phyloP scores from a whole-genome alignment of 2,797 vertebrate species.

The Scolopax rusticola region DNA sequence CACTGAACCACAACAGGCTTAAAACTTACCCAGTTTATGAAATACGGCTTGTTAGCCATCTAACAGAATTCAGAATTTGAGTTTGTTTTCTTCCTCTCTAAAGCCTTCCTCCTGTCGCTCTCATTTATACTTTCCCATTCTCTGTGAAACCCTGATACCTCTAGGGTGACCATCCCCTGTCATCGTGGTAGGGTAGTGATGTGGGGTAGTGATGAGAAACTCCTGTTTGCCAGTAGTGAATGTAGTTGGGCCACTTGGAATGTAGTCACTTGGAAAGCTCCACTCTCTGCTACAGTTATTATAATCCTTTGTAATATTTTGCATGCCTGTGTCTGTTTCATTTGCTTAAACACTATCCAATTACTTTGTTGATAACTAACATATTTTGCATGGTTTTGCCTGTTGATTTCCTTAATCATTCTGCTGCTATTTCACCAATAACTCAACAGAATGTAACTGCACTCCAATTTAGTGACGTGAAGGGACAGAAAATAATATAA shows the following conservation, averaged over 20 bases:
- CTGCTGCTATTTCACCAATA: slow-evolving; percentile 16
- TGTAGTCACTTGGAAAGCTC: slow-evolving; percentile 30
- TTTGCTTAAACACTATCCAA: not conserved
- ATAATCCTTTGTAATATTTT: slow-evolving; percentile 38
- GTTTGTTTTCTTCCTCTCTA: not conserved
- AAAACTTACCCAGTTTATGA: not conserved
- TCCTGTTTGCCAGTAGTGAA: not conserved
- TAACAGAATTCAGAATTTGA: not conserved
- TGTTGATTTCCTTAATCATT: slow-evolving; percentile 35
- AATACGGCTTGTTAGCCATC: not conserved
- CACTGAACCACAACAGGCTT: not conserved
- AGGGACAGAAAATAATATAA: slow-evolving; percentile 15
- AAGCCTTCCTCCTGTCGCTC: not conserved
- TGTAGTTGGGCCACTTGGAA: not conserved
- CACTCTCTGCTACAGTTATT: not conserved
- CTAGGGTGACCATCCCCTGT: not conserved
- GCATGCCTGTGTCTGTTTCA: slow-evolving; percentile 41
- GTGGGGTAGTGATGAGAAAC: not conserved
- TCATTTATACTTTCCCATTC: not conserved
- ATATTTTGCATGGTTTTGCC: slow-evolving; percentile 21
- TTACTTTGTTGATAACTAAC: slow-evolving; percentile 57
- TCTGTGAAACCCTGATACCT: not conserved
- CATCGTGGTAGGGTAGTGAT: rapidly evolving
- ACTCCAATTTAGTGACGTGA: not conserved
- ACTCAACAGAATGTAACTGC: not conserved